These are phyloP conservation scores for Aplysia californica DNA, from an alignment of 1,140 invertebrate genomes.

Conservation along the genomic window DNA sequence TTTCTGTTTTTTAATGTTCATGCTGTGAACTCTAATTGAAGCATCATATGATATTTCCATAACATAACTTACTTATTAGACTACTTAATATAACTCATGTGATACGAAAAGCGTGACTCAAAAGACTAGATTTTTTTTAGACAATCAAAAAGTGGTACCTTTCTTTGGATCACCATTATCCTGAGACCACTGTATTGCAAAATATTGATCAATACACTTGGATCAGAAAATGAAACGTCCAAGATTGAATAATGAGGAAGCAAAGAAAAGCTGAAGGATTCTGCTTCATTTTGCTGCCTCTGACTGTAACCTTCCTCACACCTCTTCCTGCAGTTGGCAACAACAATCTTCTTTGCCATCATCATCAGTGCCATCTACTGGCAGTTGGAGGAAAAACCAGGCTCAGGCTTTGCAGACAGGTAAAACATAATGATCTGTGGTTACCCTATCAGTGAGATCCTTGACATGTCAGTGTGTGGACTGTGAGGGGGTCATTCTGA, in stretches of 20 bases:
- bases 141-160: neutral
- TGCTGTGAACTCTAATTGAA: too few species aligned
- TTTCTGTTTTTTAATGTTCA: too few species aligned
- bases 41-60: too few species aligned
- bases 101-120: too few species aligned
- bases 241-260: neutral
- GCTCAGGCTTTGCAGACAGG: constrained; percentile 63
- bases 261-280: neutral
- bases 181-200: neutral
- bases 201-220: neutral
- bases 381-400: constrained; percentile 47
- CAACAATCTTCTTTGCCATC: constrained; percentile 55
- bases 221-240: neutral
- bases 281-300: neutral
- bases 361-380: constrained; percentile 63
- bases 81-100: too few species aligned
- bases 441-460: neutral
- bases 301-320: neutral
- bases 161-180: neutral
- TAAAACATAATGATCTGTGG: constrained; percentile 24
- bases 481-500: neutral
- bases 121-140: too few species aligned
- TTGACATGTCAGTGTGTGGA: neutral
- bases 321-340: constrained; percentile 41
- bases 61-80: too few species aligned